Evolutionary conservation across 2,888 invertebrate genomes (phyloP), one percentile per base, ranked within the genome.

Genomic region (Cataglyphis livida): DNA sequence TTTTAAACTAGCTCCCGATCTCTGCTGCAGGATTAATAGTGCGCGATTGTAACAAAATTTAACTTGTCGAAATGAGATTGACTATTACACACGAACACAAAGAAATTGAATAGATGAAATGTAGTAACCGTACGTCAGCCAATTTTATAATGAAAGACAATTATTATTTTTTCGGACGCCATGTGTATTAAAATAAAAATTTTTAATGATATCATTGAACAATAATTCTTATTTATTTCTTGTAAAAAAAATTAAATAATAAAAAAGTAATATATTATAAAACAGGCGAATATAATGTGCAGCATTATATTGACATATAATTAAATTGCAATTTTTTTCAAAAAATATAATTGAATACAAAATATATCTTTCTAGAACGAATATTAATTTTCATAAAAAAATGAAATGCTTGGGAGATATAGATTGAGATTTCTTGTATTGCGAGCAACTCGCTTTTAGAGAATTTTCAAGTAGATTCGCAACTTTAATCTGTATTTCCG

Each of bases 31-130:
- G 21, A 66, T 70, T n/a, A 41, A 44, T 32, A 38, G 65, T n/a
- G 41, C 41, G 7, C 0, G 10, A 59, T 57, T 21, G 21, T 44
- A 71, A 68, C 32, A 21, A 35, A 48, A 61, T 51, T 3, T 0
- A 18, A 76, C 54, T 66, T 54, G 28, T 44, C 4, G 18, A 48
- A 70, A 71, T 71, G 59, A 44, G 32, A 35, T 35, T 35, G 32
- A 35, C 6, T 1, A 21, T 59, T 3, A 6, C 38, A 44, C 32
- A 6, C 6, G 6, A 6, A 12, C 12, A 21, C 32, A 35, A 54
- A 7, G 3, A 48, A 6, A 66, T 66, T 54, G 10, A 38, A 25
- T 25, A 21, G 5, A 18, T 64, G 25, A 64, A 64, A 12, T 10
- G 18, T 15, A 61, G 28, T 4, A 25, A 38, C 6, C 6, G n/a